A percentile compares a stretch with the other conserved stretches of the same genome.
phyloP scores from a whole-genome alignment of 2,888 invertebrate genomes.

The Danaus chrysippus region DNA sequence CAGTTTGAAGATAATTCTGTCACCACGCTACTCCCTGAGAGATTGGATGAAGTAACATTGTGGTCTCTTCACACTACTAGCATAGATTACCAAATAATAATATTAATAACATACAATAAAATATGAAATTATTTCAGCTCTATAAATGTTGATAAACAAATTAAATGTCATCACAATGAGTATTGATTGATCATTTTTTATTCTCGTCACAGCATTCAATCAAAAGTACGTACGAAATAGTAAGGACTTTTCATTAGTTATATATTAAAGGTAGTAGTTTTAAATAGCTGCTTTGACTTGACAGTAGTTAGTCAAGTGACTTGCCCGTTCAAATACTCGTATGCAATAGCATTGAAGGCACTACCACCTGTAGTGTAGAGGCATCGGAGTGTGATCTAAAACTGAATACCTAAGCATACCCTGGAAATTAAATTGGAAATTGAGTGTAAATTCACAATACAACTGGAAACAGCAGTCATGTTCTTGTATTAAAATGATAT shows the following conservation, averaged over 20 bases:
- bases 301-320: not conserved
- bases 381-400: slow-evolving; percentile 39
- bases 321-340: not conserved
- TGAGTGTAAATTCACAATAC: not conserved
- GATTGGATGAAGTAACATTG: slow-evolving; percentile 46
- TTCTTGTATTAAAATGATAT: not conserved
- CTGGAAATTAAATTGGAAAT: slow-evolving; percentile 34
- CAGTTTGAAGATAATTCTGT: slow-evolving; percentile 45
- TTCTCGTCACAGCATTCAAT: not conserved
- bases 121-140: not conserved
- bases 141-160: not conserved
- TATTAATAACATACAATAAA: not conserved
- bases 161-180: not conserved
- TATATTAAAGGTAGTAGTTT: too few relatives aligned
- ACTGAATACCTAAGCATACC: slow-evolving; percentile 38
- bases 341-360: slow-evolving; percentile 5
- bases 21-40: slow-evolving; percentile 48
- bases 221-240: not conserved
- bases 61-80: slow-evolving; percentile 36
- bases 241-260: too few relatives aligned
- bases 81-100: not conserved
- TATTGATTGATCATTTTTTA: not conserved
- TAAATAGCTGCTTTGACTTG: too few relatives aligned
- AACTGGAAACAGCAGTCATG: slow-evolving; percentile 6
- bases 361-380: slow-evolving; percentile 53